Conservation (phyloP, 2,888 invertebrate species). For the Epistrophella euchroma region DNA sequence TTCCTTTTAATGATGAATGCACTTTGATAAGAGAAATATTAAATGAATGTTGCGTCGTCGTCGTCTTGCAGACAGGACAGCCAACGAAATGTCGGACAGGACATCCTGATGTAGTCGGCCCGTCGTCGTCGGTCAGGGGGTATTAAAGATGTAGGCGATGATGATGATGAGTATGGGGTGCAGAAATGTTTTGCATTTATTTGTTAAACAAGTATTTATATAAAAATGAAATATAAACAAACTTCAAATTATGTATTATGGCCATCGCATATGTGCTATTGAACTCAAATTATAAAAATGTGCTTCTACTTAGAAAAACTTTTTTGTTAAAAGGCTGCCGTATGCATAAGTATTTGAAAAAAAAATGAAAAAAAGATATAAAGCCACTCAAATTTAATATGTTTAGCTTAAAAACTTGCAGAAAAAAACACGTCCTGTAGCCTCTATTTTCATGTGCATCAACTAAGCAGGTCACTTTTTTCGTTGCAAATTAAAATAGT, state of each 20-base stretch:
- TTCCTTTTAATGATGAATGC: slow-evolving; percentile 69
- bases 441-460: no score
- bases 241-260: slow-evolving; percentile 16
- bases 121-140: not conserved
- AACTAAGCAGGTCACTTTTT: no score
- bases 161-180: slow-evolving; percentile 21
- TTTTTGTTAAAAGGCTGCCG: not conserved
- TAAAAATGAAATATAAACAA: slow-evolving; percentile 48
- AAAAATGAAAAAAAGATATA: no score
- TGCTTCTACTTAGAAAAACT: slow-evolving; percentile 22
- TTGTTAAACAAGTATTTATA: slow-evolving; percentile 62
- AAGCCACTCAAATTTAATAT: no score
- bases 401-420: no score
- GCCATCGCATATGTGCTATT: slow-evolving; percentile 34
- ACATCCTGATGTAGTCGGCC: not conserved
- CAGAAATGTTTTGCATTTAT: slow-evolving; percentile 61
- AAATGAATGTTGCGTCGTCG: slow-evolving; percentile 39
- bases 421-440: no score
- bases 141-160: not conserved
- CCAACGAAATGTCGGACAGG: slow-evolving; percentile 20
- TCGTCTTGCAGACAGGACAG: not conserved
- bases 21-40: slow-evolving; percentile 70
- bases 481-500: no score
- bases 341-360: no score
- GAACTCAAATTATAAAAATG: slow-evolving; percentile 13